Conservation (phyloP, 1,140 invertebrate genomes). For the Leptoteleia sp. region DNA sequence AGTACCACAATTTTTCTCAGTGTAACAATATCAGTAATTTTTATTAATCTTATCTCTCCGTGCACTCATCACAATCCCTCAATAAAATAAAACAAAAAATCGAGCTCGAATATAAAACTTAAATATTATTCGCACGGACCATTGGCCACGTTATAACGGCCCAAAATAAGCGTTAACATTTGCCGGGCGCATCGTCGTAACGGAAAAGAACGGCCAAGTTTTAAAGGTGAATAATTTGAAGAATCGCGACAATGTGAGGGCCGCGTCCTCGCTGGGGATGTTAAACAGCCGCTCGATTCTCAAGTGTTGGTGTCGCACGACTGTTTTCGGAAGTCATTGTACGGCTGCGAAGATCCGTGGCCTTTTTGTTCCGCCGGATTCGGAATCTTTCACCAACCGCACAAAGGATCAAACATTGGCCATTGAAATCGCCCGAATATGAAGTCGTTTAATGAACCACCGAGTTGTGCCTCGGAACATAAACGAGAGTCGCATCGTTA, state of each 20-base stretch:
- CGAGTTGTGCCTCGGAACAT: slow-evolving; percentile 7
- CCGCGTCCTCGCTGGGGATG: slow-evolving; percentile 15
- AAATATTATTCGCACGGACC: too few species aligned
- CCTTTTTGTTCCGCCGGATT: slow-evolving; percentile 44
- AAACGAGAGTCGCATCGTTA: slow-evolving; percentile 21
- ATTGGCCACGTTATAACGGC: too few species aligned
- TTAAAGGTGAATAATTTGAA: slow-evolving; percentile 18
- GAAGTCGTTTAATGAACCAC: slow-evolving; percentile 42
- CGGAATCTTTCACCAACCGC: slow-evolving; percentile 31
- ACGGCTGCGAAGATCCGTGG: slow-evolving; percentile 34
- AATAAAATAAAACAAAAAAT: too few species aligned
- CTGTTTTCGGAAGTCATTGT: slow-evolving; percentile 43
- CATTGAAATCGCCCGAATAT: slow-evolving; percentile 28
- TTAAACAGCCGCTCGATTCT: slow-evolving; percentile 12
- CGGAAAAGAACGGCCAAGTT: too few species aligned
- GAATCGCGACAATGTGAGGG: neutral
- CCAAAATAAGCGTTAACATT: too few species aligned
- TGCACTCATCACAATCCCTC: too few species aligned
- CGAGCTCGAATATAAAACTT: too few species aligned
- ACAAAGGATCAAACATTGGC: slow-evolving; percentile 41
- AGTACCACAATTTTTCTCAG: too few species aligned
- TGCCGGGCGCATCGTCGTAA: too few species aligned
- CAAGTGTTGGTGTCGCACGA: slow-evolving; percentile 19
- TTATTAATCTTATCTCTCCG: too few species aligned
- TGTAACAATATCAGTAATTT: too few species aligned